Conservation (phyloP, 2,888 invertebrate genomes). For the Cinara cedri region DNA sequence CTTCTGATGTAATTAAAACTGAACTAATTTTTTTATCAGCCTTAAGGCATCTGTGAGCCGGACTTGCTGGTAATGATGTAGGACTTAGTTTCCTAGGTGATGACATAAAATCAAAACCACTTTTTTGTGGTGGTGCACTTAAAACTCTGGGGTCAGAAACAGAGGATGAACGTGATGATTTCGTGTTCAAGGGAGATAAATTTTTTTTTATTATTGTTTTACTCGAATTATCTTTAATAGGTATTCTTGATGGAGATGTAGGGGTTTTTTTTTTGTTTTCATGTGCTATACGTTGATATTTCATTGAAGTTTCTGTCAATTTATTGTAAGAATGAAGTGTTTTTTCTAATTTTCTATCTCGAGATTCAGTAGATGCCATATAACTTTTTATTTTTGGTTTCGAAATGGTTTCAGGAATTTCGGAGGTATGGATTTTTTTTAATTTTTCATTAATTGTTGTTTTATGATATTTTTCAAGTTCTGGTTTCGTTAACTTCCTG, state of each 20-base stretch:
- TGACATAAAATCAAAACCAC: constrained; percentile 32
- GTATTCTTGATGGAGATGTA: constrained; percentile 31
- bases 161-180: constrained; percentile 21
- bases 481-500: neutral
- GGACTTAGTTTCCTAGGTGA: constrained; percentile 35
- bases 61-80: constrained; percentile 40
- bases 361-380: constrained; percentile 69
- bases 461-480: constrained; percentile 24
- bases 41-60: constrained; percentile 38
- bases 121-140: constrained; percentile 42
- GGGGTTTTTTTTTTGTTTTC: neutral
- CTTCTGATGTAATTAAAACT: constrained; percentile 44
- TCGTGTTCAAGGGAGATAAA: constrained; percentile 26
- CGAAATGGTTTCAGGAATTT: neutral
- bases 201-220: constrained; percentile 10
- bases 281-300: neutral
- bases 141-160: constrained; percentile 29
- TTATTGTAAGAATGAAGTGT: neutral
- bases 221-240: constrained; percentile 26
- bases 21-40: constrained; percentile 32
- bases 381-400: constrained; percentile 63
- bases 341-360: constrained; percentile 65
- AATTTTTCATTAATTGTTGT: constrained; percentile 35
- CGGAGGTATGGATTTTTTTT: neutral
- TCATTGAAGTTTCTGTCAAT: neutral